Evolutionary conservation across 1,140 invertebrate species (phyloP), one percentile per base, ranked within the genome.

Genomic region (Micrasema minimum): DNA sequence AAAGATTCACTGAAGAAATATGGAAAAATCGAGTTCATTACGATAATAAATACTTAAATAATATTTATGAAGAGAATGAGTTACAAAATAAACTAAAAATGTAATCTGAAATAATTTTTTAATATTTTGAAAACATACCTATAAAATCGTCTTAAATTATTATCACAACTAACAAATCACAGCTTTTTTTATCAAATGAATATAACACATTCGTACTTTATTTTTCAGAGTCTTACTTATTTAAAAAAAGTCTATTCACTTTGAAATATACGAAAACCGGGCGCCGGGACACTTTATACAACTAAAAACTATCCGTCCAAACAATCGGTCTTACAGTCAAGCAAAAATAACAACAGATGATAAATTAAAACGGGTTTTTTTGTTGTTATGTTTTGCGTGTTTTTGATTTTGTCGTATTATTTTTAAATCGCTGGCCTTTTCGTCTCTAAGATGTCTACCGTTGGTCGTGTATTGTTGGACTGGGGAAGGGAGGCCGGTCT

Each of bases 391-490:
- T 14, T 31, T 18, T n/a, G 26, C 2, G 5, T 11, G 23, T 20
- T 55, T 37, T 4, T 2, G 26, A 55, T 31, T 55, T 55, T 4
- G 26, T 6, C 43, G 51, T 55, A 26, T 55, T 20, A 35, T 55
- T 55, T 14, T 55, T 55, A 55, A 59, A 38, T 16, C 55, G 38
- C 31, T 43, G 55, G 55, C 35, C 16, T 38, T 59, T 59, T 59
- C 11, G 31, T n/a, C 48, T 48, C 67, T 48, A 61, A 62, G 67
- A 62, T 48, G 67, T 69, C 53, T 69, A 69, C 67, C 53, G 45
- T 23, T 48, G 16, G 53, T 43, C 45, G 53, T 20, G 67, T 18
- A 43, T 26, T 18, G 55, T n/a, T 18, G 65, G 61, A 46, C 55
- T 59, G 55, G 55, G 55, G 16, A 31, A 59, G 55, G 55, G 71